Conservation (phyloP, 2,113 vertebrate species). For the Acrocephalus kingi region DNA sequence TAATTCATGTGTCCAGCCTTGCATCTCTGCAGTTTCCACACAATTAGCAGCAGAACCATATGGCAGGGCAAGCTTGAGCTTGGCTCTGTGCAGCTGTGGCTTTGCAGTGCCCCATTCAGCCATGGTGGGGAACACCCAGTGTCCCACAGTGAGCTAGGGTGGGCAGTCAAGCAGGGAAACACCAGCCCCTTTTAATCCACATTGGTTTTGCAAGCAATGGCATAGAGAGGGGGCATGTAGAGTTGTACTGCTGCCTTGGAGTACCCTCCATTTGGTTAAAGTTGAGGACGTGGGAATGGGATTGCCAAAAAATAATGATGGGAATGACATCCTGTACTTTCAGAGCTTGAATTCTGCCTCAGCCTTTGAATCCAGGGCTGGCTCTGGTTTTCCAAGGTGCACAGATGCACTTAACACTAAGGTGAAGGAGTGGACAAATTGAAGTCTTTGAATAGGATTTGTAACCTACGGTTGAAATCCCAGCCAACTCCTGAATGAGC, state of each 20-base stretch:
- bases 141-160: fast-evolving
- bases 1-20: neutral
- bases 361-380: neutral
- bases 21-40: neutral
- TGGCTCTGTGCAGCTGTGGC: neutral
- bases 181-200: neutral
- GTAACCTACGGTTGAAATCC: neutral
- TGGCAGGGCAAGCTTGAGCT: neutral
- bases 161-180: neutral
- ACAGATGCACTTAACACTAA: neutral
- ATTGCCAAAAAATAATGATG: neutral
- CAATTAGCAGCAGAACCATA: neutral
- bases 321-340: neutral
- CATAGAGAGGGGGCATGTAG: neutral
- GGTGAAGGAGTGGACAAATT: neutral
- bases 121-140: neutral
- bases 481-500: neutral
- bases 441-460: neutral
- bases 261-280: neutral
- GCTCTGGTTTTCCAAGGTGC: fast-evolving
- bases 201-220: neutral
- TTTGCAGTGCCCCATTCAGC: fast-evolving
- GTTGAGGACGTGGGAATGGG: neutral
- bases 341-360: neutral
- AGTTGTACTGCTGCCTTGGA: neutral